Conservation (phyloP, 2,797 vertebrate genomes). For the Tokudaia muenninki region DNA sequence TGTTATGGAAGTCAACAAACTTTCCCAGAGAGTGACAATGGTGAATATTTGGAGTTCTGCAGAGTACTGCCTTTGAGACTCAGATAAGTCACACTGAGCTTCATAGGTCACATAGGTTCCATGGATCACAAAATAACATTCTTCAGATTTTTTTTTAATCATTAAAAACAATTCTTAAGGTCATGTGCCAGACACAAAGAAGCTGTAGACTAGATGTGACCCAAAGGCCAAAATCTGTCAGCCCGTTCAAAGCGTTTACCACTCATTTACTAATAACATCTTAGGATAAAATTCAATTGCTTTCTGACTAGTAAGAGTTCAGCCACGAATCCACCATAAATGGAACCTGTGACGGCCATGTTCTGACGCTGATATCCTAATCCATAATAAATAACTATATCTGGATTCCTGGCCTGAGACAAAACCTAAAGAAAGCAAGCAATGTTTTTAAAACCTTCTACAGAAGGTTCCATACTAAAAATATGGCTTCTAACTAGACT, state of each 20-base stretch:
- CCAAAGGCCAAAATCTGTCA: neutral
- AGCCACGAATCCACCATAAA: neutral
- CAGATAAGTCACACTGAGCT: neutral
- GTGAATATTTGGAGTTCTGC: neutral
- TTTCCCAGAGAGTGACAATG: neutral
- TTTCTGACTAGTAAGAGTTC: neutral
- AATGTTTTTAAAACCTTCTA: conserved; percentile 1
- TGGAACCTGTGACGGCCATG: neutral
- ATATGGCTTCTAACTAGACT: neutral
- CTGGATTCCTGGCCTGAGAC: neutral
- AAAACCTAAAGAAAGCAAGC: neutral
- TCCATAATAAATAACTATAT: conserved; percentile 20
- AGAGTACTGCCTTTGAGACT: neutral
- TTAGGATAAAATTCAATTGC: neutral
- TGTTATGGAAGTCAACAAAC: neutral
- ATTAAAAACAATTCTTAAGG: neutral
- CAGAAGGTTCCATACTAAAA: neutral
- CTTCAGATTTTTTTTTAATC: neutral
- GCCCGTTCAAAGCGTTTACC: neutral
- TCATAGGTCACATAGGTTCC: neutral
- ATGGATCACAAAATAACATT: neutral
- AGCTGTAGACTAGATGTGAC: neutral
- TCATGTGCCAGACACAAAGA: neutral
- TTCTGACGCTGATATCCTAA: neutral
- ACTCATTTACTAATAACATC: neutral